Evolutionary conservation across 2,888 invertebrate species (phyloP), one percentile per base, ranked within the genome.

Genomic region (Drosophila prolongata): DNA sequence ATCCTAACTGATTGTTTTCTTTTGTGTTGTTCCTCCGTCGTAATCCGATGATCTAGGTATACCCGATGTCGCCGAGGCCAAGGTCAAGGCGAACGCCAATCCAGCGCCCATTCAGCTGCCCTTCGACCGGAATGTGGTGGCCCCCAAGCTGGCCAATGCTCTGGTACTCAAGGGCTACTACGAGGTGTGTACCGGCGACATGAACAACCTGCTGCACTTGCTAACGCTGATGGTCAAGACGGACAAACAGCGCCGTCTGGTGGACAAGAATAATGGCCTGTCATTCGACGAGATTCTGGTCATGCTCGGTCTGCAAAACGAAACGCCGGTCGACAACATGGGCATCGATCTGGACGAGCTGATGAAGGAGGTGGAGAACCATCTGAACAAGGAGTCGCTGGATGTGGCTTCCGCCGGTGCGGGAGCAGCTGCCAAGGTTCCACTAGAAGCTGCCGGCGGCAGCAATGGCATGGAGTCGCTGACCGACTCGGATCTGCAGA

Each of bases 401-500:
- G 66, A 75, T 16, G 52, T 40, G 2, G 16, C 6, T n/a, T 19
- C n/a, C 6, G 19, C 19, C 14, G 35, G 14, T 1, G 10, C 16
- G 0, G 30, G 0, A 6, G 11, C 55, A 11, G 19, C 4, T 11
- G 13, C 2, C 54, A 74, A 56, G 8, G 0, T 43, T 6, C 60
- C 34, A 19, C 13, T 71, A 67, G 86, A 16, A 81, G 75, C 14
- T 1, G 11, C 10, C 14, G 9, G 54, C 13, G 75, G 92, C 50
- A 73, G 93, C 19, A 92, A 93, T 84, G 92, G 94, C 58, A 95
- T 96, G 94, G 96, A 96, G 78, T 95, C 95, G 11, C 92, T 97
- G 9, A 96, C 96, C 0, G 96, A 97, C 90, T 95, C 95, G 0
- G 97, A 97, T 85, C 91, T 97, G 50, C 96, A 97, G 89, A 95